A percentile compares a stretch with the other conserved stretches of the same genome.
Conservation (phyloP, 1,140 invertebrate species). For the Eueides isabella region DNA sequence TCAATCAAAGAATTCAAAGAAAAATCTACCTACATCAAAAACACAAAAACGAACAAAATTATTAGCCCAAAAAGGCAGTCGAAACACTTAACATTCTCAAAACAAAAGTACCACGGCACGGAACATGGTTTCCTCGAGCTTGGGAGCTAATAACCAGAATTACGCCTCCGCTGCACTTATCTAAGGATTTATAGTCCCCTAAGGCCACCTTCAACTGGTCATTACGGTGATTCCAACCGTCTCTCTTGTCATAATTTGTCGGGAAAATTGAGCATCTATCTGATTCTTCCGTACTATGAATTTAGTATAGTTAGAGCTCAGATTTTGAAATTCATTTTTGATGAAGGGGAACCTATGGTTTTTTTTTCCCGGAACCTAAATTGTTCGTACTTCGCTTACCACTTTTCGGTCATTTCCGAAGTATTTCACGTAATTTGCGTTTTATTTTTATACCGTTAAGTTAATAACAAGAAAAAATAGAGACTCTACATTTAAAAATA, state of each 20-base stretch:
- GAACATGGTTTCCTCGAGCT: conserved; percentile 25
- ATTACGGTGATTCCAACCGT: conserved; percentile 37
- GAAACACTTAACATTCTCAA: conserved; percentile 13
- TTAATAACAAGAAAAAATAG: too few relatives aligned
- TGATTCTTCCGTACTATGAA: conserved; percentile 31
- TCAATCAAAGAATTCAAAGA: neutral
- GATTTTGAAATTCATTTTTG: neutral
- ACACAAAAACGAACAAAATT: neutral
- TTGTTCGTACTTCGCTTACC: too few relatives aligned
- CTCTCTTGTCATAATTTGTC: conserved; percentile 42
- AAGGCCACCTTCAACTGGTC: conserved; percentile 41
- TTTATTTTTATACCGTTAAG: too few relatives aligned
- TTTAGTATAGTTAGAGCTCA: neutral
- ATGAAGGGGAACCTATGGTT: too few relatives aligned
- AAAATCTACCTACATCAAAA: neutral
- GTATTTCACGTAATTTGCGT: too few relatives aligned
- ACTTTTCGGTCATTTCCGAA: too few relatives aligned
- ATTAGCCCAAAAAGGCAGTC: conserved; percentile 5
- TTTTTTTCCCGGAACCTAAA: too few relatives aligned
- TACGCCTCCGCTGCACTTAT: conserved; percentile 39
- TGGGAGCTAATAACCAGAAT: conserved; percentile 43
- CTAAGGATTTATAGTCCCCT: conserved; percentile 39
- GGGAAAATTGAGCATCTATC: conserved; percentile 43
- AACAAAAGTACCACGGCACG: conserved; percentile 17
- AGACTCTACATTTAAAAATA: too few relatives aligned